These are phyloP conservation scores for Merluccius polli DNA, from an alignment of 2,797 vertebrate species.

Conservation along the genomic window DNA sequence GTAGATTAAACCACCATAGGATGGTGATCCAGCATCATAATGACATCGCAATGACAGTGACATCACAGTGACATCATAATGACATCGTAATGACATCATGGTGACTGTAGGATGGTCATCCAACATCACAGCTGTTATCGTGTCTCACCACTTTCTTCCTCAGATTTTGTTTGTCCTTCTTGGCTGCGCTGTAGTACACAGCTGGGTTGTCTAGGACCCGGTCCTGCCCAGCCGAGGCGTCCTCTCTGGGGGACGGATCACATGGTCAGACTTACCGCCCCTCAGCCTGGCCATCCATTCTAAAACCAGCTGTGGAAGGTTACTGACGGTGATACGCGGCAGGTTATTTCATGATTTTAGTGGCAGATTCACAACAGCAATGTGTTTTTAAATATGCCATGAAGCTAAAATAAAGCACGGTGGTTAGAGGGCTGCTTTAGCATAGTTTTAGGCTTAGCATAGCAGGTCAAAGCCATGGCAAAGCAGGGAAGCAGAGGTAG, in stretches of 20 bases:
- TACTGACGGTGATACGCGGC: conserved; percentile 60
- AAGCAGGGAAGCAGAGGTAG: conserved; percentile 42
- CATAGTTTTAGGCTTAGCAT: conserved; percentile 42
- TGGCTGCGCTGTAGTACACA: conserved; percentile 85
- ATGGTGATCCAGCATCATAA: not conserved
- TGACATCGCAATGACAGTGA: not conserved
- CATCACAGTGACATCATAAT: not conserved
- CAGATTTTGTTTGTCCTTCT: conserved; percentile 86
- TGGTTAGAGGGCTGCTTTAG: conserved; percentile 55
- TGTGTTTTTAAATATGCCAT: conserved; percentile 52
- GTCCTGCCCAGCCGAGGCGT: conserved; percentile 85
- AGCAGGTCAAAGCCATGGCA: conserved; percentile 71
- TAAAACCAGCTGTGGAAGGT: conserved; percentile 67
- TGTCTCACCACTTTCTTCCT: conserved; percentile 88
- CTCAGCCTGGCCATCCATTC: conserved; percentile 80
- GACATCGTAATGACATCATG: not conserved
- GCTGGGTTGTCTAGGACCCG: conserved; percentile 86
- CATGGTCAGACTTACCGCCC: conserved; percentile 76
- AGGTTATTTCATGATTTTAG: conserved; percentile 70
- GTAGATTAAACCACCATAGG: not conserved
- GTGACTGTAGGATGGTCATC: conserved; percentile 46
- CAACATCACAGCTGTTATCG: conserved; percentile 59
- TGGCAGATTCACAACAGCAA: conserved; percentile 51
- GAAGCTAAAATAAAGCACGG: conserved; percentile 61
- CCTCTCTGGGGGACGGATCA: conserved; percentile 84